These are phyloP conservation scores for Bombus sylvicola DNA, from an alignment of 1,140 invertebrate species.

Conservation along the genomic window DNA sequence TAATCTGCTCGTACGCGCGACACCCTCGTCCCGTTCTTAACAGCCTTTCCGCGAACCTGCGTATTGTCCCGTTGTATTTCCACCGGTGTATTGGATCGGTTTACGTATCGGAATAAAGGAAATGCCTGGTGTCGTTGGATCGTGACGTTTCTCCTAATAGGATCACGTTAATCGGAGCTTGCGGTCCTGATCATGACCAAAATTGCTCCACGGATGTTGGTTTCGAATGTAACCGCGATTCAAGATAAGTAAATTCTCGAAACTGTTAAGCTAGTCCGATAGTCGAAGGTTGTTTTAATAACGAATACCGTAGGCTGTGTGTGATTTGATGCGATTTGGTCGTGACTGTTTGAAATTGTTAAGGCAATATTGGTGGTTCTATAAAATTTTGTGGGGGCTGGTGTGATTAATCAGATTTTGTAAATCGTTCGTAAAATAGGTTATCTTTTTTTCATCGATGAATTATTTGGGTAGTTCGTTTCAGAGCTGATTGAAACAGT, in stretches of 20 bases:
- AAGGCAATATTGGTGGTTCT: too few species aligned
- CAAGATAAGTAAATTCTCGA: slow-evolving; percentile 77
- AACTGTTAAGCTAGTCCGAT: slow-evolving; percentile 8
- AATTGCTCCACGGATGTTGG: slow-evolving; percentile 76
- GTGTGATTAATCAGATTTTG: too few species aligned
- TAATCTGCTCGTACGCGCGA: slow-evolving; percentile 45
- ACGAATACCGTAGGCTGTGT: neutral
- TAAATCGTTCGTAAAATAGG: too few species aligned
- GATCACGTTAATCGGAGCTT: slow-evolving; percentile 77
- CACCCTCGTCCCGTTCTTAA: slow-evolving; percentile 26
- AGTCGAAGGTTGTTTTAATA: neutral
- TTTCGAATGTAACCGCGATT: slow-evolving; percentile 72
- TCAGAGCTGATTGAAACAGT: neutral
- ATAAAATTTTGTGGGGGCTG: too few species aligned
- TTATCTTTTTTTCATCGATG: too few species aligned
- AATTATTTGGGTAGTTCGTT: neutral
- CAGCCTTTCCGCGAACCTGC: slow-evolving; percentile 25
- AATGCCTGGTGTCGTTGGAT: slow-evolving; percentile 13
- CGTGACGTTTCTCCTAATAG: slow-evolving; percentile 71
- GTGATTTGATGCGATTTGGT: neutral
- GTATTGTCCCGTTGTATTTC: slow-evolving; percentile 28
- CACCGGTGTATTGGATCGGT: neutral
- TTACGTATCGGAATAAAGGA: slow-evolving; percentile 1
- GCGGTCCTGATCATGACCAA: slow-evolving; percentile 75
- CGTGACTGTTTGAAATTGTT: neutral